A percentile compares a stretch with the other conserved stretches of the same genome.
Conservation (phyloP, 1,140 invertebrate species). For the Bacillus rossius region DNA sequence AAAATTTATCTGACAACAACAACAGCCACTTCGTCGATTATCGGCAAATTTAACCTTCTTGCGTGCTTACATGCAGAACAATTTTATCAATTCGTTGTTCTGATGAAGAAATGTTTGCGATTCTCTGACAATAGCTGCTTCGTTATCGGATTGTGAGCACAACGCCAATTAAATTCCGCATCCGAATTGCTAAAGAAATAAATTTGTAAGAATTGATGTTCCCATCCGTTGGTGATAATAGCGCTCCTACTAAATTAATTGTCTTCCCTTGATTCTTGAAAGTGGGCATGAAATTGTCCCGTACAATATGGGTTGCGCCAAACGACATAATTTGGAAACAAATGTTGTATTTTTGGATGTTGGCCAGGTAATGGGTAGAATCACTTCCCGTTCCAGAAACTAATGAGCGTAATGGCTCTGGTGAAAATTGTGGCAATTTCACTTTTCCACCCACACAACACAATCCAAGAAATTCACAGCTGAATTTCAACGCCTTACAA, state of each 20-base stretch:
- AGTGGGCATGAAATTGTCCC: constrained; percentile 33
- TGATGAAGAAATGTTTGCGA: constrained; percentile 37
- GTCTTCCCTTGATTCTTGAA: constrained; percentile 28
- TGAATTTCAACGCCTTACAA: constrained; percentile 40
- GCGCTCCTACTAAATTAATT: neutral
- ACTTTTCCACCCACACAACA: constrained; percentile 38
- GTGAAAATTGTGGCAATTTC: constrained; percentile 32
- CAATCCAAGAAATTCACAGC: constrained; percentile 35
- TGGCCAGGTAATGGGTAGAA: constrained; percentile 31
- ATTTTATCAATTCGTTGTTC: constrained; percentile 35
- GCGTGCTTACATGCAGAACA: constrained; percentile 40
- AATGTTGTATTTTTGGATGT: constrained; percentile 30
- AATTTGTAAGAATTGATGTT: constrained; percentile 36
- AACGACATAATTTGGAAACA: constrained; percentile 38
- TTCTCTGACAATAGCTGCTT: constrained; percentile 32
- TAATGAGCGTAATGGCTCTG: constrained; percentile 31
- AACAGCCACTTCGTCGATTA: constrained; percentile 40
- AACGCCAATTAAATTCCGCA: constrained; percentile 37
- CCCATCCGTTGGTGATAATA: constrained; percentile 7
- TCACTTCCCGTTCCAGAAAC: constrained; percentile 29
- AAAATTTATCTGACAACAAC: constrained; percentile 36
- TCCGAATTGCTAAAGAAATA: constrained; percentile 39
- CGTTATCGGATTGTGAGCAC: constrained; percentile 26
- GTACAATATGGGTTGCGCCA: constrained; percentile 31
- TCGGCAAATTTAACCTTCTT: constrained; percentile 42